Evolutionary conservation across 1,140 invertebrate species (phyloP).

Genomic region (Drosophila auraria): DNA sequence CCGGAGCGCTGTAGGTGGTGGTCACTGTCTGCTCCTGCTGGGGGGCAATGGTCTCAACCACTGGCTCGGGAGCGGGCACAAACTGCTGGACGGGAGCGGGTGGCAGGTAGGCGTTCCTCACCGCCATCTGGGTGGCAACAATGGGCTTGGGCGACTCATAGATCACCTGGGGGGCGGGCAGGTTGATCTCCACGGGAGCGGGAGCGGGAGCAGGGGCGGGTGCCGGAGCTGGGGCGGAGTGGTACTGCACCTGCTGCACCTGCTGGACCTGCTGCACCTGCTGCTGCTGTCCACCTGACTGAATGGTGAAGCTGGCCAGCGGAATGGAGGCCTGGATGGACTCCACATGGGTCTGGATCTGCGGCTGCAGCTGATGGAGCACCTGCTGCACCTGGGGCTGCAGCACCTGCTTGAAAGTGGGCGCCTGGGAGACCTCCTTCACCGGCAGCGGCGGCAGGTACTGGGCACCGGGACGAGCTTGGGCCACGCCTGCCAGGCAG

Average conservation of each 20-base stretch:
- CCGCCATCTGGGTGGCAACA: constrained; percentile 45
- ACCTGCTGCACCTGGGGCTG: constrained; percentile 33
- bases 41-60: constrained; percentile 27
- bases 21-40: constrained; percentile 16
- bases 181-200: background rate
- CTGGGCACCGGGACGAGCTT: constrained; percentile 44
- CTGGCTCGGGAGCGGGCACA: constrained; percentile 40
- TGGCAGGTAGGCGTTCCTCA: constrained; percentile 52
- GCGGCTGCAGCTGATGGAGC: constrained; percentile 35
- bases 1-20: constrained; percentile 11
- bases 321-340: constrained; percentile 65
- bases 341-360: constrained; percentile 52
- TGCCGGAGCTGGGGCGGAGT: background rate
- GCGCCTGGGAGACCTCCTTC: constrained; percentile 46
- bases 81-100: constrained; percentile 48
- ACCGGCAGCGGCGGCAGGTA: constrained; percentile 57
- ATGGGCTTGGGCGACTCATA: constrained; percentile 52
- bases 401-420: constrained; percentile 36
- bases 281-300: constrained; percentile 34
- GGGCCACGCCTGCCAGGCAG: constrained; percentile 38
- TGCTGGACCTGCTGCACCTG: too few species aligned
- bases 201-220: background rate
- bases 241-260: too few species aligned
- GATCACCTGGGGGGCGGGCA: constrained; percentile 40
- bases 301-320: constrained; percentile 66